Evolutionary conservation across 2,888 invertebrate genomes (phyloP), one percentile per base, ranked within the genome.

Genomic region (Pimpla rufipes): DNA sequence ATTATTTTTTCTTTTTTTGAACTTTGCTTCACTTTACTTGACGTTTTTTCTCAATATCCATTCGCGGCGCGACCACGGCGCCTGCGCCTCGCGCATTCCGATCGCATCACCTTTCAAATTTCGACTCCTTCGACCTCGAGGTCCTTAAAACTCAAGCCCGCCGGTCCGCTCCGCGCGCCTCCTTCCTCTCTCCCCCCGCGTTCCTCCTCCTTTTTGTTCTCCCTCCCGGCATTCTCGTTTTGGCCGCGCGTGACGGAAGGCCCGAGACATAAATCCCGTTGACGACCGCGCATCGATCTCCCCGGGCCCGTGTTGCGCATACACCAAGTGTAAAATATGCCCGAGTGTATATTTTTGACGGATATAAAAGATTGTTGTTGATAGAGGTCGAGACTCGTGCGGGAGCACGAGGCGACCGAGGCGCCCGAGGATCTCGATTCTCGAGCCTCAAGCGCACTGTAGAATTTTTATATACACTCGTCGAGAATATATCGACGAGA

Each of bases 211-310:
- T 13, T 67, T 8, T 57, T 67, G 11, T 62, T 62, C 23, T 66
- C 42, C 47, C 55, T 78, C 47, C 35, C 50, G 57, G 66, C 57
- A 75, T 79, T 84, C 84, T 81, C 50, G 79, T 79, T 84, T 84
- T 75, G 82, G 75, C 79, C 40, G 82, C 64, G 81, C 80, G 57
- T 81, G 82, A 84, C 84, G 84, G 82, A 82, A 81, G 84, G 81
- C 81, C 70, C 84, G 77, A 81, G 81, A 84, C 84, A 84, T 84
- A 84, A 84, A 84, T 84, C 84, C 82, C 79, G 83, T 77, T 83
- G 82, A 83, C 80, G 82, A 85, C 80, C 82, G 55, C 70, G 74
- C 85, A 85, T 85, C 85, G 79, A 83, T 83, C 85, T 85, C 73
- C 70, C 64, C 16, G 64, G 75, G n/a, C n/a, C 35, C 67, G 52